These are phyloP conservation scores for Perizoma flavofasciatum DNA, from an alignment of 2,888 invertebrate species.

Conservation along the genomic window DNA sequence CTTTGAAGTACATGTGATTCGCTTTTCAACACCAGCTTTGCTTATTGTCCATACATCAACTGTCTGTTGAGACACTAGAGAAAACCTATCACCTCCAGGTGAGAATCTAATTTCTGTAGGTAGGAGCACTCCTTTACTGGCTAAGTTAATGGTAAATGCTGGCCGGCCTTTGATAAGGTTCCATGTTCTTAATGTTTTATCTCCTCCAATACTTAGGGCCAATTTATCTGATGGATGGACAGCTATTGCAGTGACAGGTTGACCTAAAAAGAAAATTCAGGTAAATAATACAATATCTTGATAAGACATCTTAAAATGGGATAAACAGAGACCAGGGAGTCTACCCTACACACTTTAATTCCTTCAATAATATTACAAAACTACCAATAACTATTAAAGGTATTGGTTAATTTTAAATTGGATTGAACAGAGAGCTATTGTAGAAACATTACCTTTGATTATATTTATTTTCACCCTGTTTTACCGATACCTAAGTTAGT, in stretches of 20 bases:
- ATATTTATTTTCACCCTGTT: too few species aligned
- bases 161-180: slow-evolving; percentile 95
- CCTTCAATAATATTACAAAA: too few species aligned
- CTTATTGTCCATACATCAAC: slow-evolving; percentile 93
- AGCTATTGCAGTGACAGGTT: slow-evolving; percentile 88
- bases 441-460: too few species aligned
- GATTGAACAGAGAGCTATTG: too few species aligned
- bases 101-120: slow-evolving; percentile 87
- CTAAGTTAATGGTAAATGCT: slow-evolving; percentile 95
- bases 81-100: slow-evolving; percentile 90
- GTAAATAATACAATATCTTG: not conserved
- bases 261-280: slow-evolving; percentile 59
- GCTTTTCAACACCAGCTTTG: slow-evolving; percentile 88
- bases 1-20: slow-evolving; percentile 87
- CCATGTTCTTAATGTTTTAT: slow-evolving; percentile 95
- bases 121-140: slow-evolving; percentile 84
- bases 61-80: slow-evolving; percentile 87
- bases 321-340: too few species aligned
- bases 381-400: too few species aligned
- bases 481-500: too few species aligned
- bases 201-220: slow-evolving; percentile 93
- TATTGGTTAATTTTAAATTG: too few species aligned
- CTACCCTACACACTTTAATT: too few species aligned
- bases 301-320: too few species aligned
- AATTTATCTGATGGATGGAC: slow-evolving; percentile 96